Evolutionary conservation across 1,140 invertebrate genomes (phyloP).

Genomic region (Nixonia krombeini): DNA sequence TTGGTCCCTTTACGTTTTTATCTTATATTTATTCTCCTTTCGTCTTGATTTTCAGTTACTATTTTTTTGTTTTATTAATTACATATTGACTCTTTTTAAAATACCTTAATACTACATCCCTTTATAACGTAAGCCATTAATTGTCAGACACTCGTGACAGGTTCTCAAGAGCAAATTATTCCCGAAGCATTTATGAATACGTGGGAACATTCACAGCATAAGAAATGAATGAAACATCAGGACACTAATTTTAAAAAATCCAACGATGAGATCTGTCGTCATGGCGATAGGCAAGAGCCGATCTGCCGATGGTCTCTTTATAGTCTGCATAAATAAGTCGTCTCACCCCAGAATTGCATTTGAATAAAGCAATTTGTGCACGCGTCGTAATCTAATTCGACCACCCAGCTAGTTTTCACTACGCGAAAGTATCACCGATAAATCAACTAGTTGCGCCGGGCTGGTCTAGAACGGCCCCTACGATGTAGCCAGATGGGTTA

Average conservation of each 20-base stretch:
- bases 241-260: slow-evolving; percentile 4
- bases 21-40: no score
- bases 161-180: no score
- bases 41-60: no score
- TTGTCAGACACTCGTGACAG: no score
- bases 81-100: no score
- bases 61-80: no score
- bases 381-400: slow-evolving; percentile 64
- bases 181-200: no score
- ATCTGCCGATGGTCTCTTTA: slow-evolving; percentile 29
- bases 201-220: no score
- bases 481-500: slow-evolving; percentile 68
- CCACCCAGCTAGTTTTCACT: slow-evolving; percentile 63
- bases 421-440: slow-evolving; percentile 66
- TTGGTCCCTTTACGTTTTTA: no score
- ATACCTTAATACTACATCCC: no score
- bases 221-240: slow-evolving; percentile 6
- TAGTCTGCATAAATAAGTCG: slow-evolving; percentile 38
- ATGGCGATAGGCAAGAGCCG: slow-evolving; percentile 9
- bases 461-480: slow-evolving; percentile 63
- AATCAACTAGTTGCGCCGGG: slow-evolving; percentile 70
- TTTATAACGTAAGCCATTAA: no score
- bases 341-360: slow-evolving; percentile 55
- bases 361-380: slow-evolving; percentile 71
- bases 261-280: slow-evolving; percentile 2